phyloP scores from a whole-genome alignment of 1,140 invertebrate species.

The Macrotrachela quadricornifera region DNA sequence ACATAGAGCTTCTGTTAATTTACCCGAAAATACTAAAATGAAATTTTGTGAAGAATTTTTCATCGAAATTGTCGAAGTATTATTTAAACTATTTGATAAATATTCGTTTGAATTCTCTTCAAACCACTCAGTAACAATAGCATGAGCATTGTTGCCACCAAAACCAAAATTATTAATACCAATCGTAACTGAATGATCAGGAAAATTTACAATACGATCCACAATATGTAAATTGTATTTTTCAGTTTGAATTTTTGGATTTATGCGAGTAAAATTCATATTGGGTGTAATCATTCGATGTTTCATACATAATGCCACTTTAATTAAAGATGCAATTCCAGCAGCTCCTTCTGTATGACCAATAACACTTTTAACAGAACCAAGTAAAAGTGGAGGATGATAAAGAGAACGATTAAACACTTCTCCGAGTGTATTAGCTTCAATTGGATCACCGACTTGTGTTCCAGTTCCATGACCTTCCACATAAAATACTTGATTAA shows the following conservation, averaged over 20 bases:
- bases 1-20: too few relatives aligned
- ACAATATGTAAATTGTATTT: neutral
- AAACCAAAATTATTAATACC: neutral
- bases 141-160: neutral
- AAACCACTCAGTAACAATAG: neutral
- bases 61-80: too few relatives aligned
- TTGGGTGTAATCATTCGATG: neutral
- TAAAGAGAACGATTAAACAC: neutral
- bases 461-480: constrained; percentile 1
- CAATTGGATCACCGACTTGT: neutral
- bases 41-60: too few relatives aligned
- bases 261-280: neutral
- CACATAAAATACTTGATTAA: neutral
- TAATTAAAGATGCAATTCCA: neutral
- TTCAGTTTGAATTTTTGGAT: neutral
- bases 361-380: neutral
- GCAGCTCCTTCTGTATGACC: constrained; percentile 1
- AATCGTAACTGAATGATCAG: neutral
- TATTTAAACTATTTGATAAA: too few relatives aligned
- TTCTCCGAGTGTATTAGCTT: neutral
- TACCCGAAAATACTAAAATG: too few relatives aligned
- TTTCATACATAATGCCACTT: neutral
- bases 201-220: neutral
- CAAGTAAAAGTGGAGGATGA: neutral
- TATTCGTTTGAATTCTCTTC: neutral